These are phyloP conservation scores for Oryzias sinensis DNA, from an alignment of 2,797 vertebrate genomes.

Conservation along the genomic window DNA sequence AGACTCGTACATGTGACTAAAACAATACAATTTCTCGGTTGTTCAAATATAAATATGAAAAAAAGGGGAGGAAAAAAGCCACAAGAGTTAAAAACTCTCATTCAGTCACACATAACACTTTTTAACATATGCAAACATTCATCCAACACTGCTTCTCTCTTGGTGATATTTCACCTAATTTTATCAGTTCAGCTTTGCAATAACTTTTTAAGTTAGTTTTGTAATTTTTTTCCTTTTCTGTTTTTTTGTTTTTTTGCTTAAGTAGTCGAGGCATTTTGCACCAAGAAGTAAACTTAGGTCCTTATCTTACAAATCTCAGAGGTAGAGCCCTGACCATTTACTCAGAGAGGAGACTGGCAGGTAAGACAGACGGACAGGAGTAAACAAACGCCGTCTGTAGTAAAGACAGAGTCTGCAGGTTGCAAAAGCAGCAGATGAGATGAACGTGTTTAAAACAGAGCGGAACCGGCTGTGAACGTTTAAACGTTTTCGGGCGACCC, in stretches of 20 bases:
- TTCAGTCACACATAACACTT: constrained; percentile 35
- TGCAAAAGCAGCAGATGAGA: constrained; percentile 46
- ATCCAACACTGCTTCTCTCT: constrained; percentile 38
- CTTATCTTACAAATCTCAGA: constrained; percentile 75
- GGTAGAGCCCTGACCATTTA: constrained; percentile 77
- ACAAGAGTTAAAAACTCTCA: constrained; percentile 51
- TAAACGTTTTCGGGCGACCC: constrained; percentile 51
- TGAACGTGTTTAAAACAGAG: background rate
- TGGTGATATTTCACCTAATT: constrained; percentile 43
- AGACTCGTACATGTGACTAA: constrained; percentile 65
- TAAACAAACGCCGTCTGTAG: constrained; percentile 43
- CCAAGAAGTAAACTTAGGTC: constrained; percentile 76
- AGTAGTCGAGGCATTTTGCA: constrained; percentile 80
- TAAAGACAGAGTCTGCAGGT: constrained; percentile 45
- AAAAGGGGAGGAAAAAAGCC: constrained; percentile 49
- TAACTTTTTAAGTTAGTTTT: constrained; percentile 22
- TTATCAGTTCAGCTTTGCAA: constrained; percentile 32
- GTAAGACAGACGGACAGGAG: constrained; percentile 50
- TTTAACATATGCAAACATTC: constrained; percentile 13
- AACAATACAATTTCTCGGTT: constrained; percentile 53
- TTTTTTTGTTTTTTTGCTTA: constrained; percentile 57
- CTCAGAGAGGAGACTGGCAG: constrained; percentile 64
- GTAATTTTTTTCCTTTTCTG: constrained; percentile 43
- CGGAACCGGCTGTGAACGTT: background rate
- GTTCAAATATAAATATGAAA: constrained; percentile 60